Evolutionary conservation across 2,797 vertebrate genomes (phyloP), one percentile per base, ranked within the genome.

Genomic region (Serranus cabrilla): DNA sequence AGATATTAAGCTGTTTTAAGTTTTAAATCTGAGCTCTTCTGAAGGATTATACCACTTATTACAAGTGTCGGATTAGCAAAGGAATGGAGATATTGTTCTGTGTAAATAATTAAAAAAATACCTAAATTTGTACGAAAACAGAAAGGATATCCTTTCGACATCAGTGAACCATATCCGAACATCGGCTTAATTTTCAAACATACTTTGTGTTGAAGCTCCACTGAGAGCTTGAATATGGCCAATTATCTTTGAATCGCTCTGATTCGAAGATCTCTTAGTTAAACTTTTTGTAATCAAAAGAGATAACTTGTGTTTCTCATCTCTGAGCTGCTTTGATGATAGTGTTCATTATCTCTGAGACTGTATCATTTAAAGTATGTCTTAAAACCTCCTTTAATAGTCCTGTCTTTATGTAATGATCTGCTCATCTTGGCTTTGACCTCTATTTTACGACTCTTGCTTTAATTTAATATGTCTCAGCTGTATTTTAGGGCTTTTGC

Each of bases 301-400:
- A 56, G 70, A 69, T 51, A 47, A 71, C 51, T 64, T 60, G 14
- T 51, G 63, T 77, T 62, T 64, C 66, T 78, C 62, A 64, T 81
- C 56, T 79, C 39, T 3, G 14, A 65, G 69, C 76, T 49, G 58
- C 82, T 89, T 81, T 87, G 86, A 87, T 79, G 79, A 66, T 67
- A 7, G 31, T 25, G 46, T 81, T 83, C 74, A 76, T 88, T 86
- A 85, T 87, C 80, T 56, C 55, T 9, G 1, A 2, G 47, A 61
- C 51, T 63, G 40, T 21, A 58, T 66, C 58, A 65, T 82, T 77
- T 60, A 78, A 67, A 87, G 79, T 18, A 4, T 0, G 63, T 67
- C 81, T 85, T 77, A 76, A 82, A 84, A 69, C 69, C 67, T 17
- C 2, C 79, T 85, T 81, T 80, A 81, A 81, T 73, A 18, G 62